These are phyloP conservation scores for Anniella stebbinsi DNA, from an alignment of 2,797 vertebrate genomes.

Conservation along the genomic window DNA sequence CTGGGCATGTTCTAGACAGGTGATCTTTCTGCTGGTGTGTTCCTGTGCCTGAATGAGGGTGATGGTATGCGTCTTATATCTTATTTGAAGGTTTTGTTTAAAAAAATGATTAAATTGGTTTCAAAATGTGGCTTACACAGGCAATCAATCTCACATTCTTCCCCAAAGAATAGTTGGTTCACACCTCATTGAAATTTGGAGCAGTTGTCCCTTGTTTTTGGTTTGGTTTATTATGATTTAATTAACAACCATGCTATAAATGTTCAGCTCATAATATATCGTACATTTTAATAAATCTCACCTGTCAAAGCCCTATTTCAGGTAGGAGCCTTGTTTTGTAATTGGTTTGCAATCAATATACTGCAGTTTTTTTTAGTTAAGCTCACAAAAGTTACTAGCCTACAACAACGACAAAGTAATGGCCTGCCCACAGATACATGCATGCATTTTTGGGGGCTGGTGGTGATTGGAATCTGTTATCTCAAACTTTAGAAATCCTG, in stretches of 20 bases:
- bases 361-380: background rate
- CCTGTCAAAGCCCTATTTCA: background rate
- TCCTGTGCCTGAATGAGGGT: background rate
- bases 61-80: background rate
- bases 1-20: background rate
- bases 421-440: background rate
- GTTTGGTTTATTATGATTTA: background rate
- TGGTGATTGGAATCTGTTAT: background rate
- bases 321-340: background rate
- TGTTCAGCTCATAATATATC: background rate
- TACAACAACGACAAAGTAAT: background rate
- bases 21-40: background rate
- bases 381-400: background rate
- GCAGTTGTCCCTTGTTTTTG: background rate
- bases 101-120: background rate
- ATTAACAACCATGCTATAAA: background rate
- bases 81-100: background rate
- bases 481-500: background rate
- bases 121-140: background rate
- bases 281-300: background rate
- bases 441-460: too few relatives aligned
- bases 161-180: background rate
- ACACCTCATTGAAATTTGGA: background rate
- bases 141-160: background rate
- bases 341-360: background rate